A percentile compares a stretch with the other conserved stretches of the same genome.
Conservation (phyloP, 2,888 invertebrate genomes). For the Ormyrus labotus region DNA sequence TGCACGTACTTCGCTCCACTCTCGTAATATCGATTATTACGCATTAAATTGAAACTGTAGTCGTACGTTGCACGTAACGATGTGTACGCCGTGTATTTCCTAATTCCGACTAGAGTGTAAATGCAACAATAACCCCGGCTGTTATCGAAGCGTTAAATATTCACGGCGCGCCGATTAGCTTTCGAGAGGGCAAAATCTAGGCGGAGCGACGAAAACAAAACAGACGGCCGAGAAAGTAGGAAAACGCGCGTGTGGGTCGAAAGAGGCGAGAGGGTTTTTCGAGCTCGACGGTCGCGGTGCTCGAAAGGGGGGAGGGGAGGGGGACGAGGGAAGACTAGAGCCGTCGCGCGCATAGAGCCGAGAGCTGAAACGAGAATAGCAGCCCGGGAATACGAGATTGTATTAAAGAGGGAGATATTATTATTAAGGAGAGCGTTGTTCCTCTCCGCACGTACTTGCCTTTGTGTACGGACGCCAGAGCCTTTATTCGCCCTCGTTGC, state of each 20-base stretch:
- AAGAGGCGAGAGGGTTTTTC: constrained; percentile 11
- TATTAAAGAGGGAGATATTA: constrained; percentile 9
- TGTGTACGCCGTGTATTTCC: too few species aligned
- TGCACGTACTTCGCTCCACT: background rate
- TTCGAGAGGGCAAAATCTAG: too few species aligned
- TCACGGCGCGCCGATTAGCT: too few species aligned
- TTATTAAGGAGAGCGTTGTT: constrained; percentile 21
- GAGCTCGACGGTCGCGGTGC: constrained; percentile 13
- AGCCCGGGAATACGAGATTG: background rate
- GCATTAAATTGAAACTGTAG: background rate
- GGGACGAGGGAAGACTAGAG: background rate
- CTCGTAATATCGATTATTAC: background rate
- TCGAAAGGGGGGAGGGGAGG: background rate
- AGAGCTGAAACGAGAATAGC: constrained; percentile 30
- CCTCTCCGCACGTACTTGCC: background rate
- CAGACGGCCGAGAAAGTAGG: too few species aligned
- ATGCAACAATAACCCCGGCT: too few species aligned
- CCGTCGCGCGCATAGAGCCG: background rate
- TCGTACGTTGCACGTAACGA: too few species aligned
- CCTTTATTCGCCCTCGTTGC: constrained; percentile 27
- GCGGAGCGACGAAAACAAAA: too few species aligned
- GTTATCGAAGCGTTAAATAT: too few species aligned
- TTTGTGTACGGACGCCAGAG: constrained; percentile 3
- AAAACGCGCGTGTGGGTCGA: too few species aligned
- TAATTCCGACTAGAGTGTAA: too few species aligned